Evolutionary conservation across 2,888 invertebrate species (phyloP).

Genomic region (Nebria salina): DNA sequence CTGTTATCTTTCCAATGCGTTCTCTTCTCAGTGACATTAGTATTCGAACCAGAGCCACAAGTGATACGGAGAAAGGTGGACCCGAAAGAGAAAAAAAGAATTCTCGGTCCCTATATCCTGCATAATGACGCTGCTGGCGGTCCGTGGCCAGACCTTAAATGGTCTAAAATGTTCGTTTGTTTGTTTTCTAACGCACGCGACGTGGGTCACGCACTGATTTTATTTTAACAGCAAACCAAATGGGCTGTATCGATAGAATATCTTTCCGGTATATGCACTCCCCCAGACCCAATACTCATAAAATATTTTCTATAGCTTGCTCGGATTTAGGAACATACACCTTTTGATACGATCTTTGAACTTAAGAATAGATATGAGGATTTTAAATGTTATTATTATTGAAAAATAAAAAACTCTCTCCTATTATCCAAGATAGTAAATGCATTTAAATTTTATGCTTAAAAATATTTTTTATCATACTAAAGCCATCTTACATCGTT

Average conservation of each 20-base stretch:
- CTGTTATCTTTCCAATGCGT: background rate
- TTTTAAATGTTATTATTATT: too few relatives aligned
- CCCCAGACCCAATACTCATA: background rate
- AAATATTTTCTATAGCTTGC: background rate
- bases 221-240: slow-evolving; percentile 37
- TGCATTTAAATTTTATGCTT: too few relatives aligned
- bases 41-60: slow-evolving; percentile 32
- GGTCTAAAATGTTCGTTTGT: slow-evolving; percentile 10
- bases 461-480: too few relatives aligned
- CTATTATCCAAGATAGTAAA: too few relatives aligned
- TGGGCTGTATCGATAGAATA: background rate
- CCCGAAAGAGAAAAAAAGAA: slow-evolving; percentile 32
- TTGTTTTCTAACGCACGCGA: slow-evolving; percentile 30
- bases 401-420: too few relatives aligned
- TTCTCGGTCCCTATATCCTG: slow-evolving; percentile 30
- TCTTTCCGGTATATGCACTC: background rate
- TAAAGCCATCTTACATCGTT: too few relatives aligned
- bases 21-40: slow-evolving; percentile 22
- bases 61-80: slow-evolving; percentile 36
- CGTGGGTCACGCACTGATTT: slow-evolving; percentile 35
- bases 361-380: too few relatives aligned
- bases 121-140: slow-evolving; percentile 31
- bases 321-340: too few relatives aligned
- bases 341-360: too few relatives aligned
- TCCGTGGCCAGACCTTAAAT: slow-evolving; percentile 7